A percentile compares a stretch with the other conserved stretches of the same genome.
These are phyloP conservation scores for Drosophila navojoa DNA, from an alignment of 1,140 invertebrate species.

Conservation along the genomic window DNA sequence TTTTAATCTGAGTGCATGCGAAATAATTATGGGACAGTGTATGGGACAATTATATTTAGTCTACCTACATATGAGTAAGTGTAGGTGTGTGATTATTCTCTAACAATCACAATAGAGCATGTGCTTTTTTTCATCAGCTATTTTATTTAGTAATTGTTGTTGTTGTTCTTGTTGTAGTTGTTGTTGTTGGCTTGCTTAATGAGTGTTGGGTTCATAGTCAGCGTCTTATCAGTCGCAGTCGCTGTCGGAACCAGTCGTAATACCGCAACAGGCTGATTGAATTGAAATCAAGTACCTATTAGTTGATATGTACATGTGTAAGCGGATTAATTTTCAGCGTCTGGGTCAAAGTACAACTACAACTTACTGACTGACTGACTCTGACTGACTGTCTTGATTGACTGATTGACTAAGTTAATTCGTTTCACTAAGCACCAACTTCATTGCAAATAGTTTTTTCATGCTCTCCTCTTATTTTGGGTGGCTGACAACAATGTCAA, in stretches of 20 bases:
- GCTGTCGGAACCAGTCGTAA: constrained; percentile 42
- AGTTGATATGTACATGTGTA: constrained; percentile 13
- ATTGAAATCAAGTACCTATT: constrained; percentile 68
- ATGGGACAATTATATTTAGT: neutral
- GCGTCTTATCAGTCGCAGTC: constrained; percentile 58
- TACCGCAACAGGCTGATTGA: constrained; percentile 27
- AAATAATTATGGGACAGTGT: constrained; percentile 17
- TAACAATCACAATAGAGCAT: constrained; percentile 43
- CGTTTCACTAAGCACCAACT: too few relatives aligned
- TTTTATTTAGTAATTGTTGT: neutral
- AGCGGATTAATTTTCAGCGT: constrained; percentile 7
- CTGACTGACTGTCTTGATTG: too few relatives aligned
- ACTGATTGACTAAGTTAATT: too few relatives aligned
- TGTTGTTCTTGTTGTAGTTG: constrained; percentile 23
- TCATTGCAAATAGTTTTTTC: neutral
- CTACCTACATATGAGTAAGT: constrained; percentile 25
- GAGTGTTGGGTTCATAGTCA: constrained; percentile 72
- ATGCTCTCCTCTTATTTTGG: neutral
- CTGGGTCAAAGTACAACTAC: constrained; percentile 30
- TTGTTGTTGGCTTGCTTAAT: constrained; percentile 48
- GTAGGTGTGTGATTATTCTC: constrained; percentile 72
- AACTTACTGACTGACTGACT: neutral
- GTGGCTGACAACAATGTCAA: constrained; percentile 23
- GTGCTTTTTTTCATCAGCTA: constrained; percentile 34
- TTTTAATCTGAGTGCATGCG: constrained; percentile 19